Base-by-base conservation (phyloP, 2,888 invertebrate genomes). In the Euzophera pinguis region DNA sequence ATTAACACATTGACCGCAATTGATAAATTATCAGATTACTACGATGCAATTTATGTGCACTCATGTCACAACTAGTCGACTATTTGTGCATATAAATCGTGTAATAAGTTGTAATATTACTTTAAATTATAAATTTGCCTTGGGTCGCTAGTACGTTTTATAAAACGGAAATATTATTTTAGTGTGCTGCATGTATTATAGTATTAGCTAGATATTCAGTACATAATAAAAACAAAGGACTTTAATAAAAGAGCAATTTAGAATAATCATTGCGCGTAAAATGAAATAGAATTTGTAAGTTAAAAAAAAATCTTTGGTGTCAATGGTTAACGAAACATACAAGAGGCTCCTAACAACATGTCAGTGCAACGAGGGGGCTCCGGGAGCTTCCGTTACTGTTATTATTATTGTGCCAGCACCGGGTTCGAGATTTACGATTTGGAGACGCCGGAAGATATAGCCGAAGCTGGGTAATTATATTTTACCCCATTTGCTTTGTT, bases 351-450 rank as follows among this genome's bases (percentile, higher is more conserved):
- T 58, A 50, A 42, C 55, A 65, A 62, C 45, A 84, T 84, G 84
- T 73, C 81, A 58, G 68, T 88, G 57, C 78, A 82, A 49, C 75
- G 81, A 60, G 84, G 84, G 16, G 78, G 82, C n/a, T 64, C 67
- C 27, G 89, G 87, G 22, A 66, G 65, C 55, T 87, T 88, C 63
- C 75, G 74, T 49, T 89, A 86, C 60, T 75, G 79, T 56, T 88
- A 76, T 66, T 89, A 90, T 66, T 82, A 84, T 61, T 90, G 87
- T 65, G 59, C 76, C 52, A 61, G 58, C 56, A 74, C 81, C 43
- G 89, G 84, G 57, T 89, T 88, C 68, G 89, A 88, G 65, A 83
- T 90, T 59, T 88, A 88, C 67, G 88, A 90, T 65, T 37, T 88
- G 78, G 87, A 86, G 63, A 66, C 75, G 35, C 63, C 72, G 57